Conservation (phyloP, 2,113 vertebrate species). For the Potamarius usumacintae region DNA sequence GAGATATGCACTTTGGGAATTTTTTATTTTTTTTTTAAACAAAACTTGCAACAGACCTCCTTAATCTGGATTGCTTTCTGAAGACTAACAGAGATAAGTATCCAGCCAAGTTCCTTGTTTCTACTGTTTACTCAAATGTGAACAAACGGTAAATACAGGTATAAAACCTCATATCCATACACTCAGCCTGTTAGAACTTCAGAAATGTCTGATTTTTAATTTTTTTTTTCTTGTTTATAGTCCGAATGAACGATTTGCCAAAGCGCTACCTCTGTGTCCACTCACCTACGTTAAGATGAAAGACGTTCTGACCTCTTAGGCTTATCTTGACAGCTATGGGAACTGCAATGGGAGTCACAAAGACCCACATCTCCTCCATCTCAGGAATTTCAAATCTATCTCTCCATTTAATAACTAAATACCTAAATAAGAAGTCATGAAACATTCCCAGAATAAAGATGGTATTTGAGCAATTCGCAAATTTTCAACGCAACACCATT, state of each 20-base stretch:
- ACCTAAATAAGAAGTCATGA: neutral
- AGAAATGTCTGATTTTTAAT: neutral
- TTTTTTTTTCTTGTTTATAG: neutral
- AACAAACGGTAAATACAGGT: neutral
- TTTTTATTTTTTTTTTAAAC: neutral
- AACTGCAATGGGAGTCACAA: constrained; percentile 17
- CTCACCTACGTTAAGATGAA: neutral
- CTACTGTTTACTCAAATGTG: neutral
- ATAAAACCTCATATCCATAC: neutral
- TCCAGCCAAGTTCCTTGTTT: neutral
- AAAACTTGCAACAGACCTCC: neutral
- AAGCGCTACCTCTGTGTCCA: neutral
- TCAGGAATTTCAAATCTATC: neutral
- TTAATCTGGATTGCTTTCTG: neutral
- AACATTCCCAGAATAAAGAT: neutral
- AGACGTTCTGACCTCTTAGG: neutral
- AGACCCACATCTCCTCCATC: neutral
- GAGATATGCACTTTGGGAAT: neutral
- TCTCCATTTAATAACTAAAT: constrained; percentile 3
- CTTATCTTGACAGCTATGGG: constrained; percentile 5
- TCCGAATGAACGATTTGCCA: neutral
- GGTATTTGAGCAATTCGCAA: neutral
- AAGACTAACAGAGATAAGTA: neutral
- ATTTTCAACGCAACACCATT: neutral
- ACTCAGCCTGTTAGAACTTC: neutral